These are phyloP conservation scores for Eleginops maclovinus DNA, from an alignment of 2,113 vertebrate genomes.

Conservation along the genomic window DNA sequence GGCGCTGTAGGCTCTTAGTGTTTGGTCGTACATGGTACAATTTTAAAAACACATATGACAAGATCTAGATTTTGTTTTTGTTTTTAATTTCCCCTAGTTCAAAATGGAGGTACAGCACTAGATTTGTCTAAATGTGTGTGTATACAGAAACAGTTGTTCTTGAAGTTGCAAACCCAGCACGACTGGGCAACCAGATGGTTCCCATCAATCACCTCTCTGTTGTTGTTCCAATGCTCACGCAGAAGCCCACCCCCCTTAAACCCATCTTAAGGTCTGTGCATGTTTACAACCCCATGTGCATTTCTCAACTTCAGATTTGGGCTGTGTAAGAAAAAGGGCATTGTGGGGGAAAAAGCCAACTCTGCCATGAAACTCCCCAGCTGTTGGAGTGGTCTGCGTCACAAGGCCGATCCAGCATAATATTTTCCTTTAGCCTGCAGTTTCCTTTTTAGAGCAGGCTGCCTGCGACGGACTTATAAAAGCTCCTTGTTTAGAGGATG, in stretches of 20 bases:
- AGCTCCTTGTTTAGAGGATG: slow-evolving; percentile 56
- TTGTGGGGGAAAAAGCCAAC: neutral
- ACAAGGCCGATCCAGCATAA: slow-evolving; percentile 51
- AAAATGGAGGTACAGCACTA: neutral
- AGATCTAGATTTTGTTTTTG: neutral
- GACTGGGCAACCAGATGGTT: slow-evolving; percentile 51
- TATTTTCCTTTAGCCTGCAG: slow-evolving; percentile 71
- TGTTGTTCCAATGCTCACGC: slow-evolving; percentile 15
- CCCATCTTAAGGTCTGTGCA: neutral
- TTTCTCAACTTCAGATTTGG: slow-evolving; percentile 14
- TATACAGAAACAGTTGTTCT: slow-evolving; percentile 22
- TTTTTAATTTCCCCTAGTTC: neutral
- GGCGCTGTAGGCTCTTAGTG: neutral
- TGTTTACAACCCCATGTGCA: slow-evolving; percentile 2
- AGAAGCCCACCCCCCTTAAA: slow-evolving; percentile 20
- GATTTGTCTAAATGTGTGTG: neutral
- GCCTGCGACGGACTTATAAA: slow-evolving; percentile 27
- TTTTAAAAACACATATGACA: neutral
- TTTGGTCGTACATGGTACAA: too few relatives aligned
- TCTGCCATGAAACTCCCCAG: slow-evolving; percentile 43
- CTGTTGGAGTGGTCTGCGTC: slow-evolving; percentile 41
- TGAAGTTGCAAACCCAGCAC: slow-evolving; percentile 12
- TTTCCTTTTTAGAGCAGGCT: slow-evolving; percentile 61
- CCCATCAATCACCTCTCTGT: slow-evolving; percentile 55
- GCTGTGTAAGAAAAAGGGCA: slow-evolving; percentile 8